These are phyloP conservation scores for Parnassius apollo DNA, from an alignment of 2,888 invertebrate species.

Conservation along the genomic window DNA sequence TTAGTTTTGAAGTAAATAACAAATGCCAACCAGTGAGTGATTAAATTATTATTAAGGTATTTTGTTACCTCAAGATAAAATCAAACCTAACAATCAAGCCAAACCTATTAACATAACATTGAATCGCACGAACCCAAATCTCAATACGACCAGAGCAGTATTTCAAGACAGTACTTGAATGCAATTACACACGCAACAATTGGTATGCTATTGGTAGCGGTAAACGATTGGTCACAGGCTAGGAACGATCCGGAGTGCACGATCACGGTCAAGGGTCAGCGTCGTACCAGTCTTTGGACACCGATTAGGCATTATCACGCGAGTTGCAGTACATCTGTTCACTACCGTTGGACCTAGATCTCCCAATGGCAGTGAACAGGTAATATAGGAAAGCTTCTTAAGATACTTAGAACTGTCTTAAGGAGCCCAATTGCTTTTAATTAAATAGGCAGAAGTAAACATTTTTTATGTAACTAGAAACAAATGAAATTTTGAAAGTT, in stretches of 20 bases:
- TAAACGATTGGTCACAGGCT: constrained; percentile 61
- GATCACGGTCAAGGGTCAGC: constrained; percentile 54
- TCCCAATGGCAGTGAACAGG: neutral
- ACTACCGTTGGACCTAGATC: constrained; percentile 18
- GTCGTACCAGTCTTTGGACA: constrained; percentile 45
- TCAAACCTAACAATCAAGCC: too few relatives aligned
- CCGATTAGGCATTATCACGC: constrained; percentile 28
- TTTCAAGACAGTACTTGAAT: constrained; percentile 45
- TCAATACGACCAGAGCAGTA: constrained; percentile 2
- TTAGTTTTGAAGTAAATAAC: too few relatives aligned
- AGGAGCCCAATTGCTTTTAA: too few relatives aligned
- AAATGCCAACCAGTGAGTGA: too few relatives aligned
- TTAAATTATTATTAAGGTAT: too few relatives aligned
- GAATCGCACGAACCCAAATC: neutral
- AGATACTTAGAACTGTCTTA: too few relatives aligned
- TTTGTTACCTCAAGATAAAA: too few relatives aligned
- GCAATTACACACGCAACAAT: constrained; percentile 59
- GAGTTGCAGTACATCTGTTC: constrained; percentile 16
- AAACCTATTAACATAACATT: neutral
- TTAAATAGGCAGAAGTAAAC: too few relatives aligned
- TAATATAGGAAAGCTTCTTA: constrained; percentile 8
- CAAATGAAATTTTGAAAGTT: too few relatives aligned
- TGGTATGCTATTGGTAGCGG: constrained; percentile 67
- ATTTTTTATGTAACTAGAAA: too few relatives aligned
- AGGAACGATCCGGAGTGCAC: constrained; percentile 57